Evolutionary conservation across 2,888 invertebrate species (phyloP), one percentile per base, ranked within the genome.

Genomic region (Camponotus fellah): DNA sequence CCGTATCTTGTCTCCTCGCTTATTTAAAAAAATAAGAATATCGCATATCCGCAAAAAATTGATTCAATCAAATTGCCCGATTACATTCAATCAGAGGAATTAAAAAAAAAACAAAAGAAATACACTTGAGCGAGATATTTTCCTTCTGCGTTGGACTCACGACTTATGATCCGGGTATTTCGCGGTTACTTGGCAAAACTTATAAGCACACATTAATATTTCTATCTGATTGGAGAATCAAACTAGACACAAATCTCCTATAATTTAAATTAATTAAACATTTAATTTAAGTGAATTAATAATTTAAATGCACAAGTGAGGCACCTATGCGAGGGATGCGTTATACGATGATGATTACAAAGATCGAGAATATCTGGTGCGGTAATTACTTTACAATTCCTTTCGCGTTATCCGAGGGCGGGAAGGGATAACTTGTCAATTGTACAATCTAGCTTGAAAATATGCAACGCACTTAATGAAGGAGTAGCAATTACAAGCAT

Each of bases 351-450:
- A 71, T 68, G 71, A 66, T 81, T 69, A 49, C 17, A 58, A 58
- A 71, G 40, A 17, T 58, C 32, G 34, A 46, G 37, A 21, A 32
- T 85, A 72, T 53, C 26, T 64, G 43, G 12, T 37, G 69, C 56
- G 12, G 34, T 85, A 10, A 75, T 26, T 40, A 64, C 83, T 83
- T 87, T 87, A 88, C 77, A 87, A 84, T 83, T 80, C 72, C 76
- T 89, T 84, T 85, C 74, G 87, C 81, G 86, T 87, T 88, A 89
- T 86, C 77, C 68, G 75, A 40, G 43, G 46, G 3, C 17, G n/a
- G 8, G 14, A 2, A 8, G 49, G 46, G 34, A 72, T 89, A 89
- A 91, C 83, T 86, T 88, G 90, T 90, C 88, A 87, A 49, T 71
- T 56, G 43, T 79, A 58, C 14, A 37, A 9, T 72, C 58, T 72